Evolutionary conservation across 53 echinoderm and acorn worm species (phyloP).

Genomic region (Holothuria leucospilota): DNA sequence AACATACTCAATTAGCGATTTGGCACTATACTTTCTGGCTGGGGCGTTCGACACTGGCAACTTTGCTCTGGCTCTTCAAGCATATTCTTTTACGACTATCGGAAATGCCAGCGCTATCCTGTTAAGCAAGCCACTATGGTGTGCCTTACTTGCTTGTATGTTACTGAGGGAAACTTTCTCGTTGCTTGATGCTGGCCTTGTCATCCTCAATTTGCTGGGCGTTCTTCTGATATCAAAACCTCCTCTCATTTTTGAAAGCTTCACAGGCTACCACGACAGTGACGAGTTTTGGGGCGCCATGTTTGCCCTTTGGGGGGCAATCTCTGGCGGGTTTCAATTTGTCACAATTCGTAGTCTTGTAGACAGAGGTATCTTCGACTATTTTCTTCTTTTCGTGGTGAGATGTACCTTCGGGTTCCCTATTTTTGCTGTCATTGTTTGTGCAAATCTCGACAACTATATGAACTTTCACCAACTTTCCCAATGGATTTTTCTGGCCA

Average conservation of each 20-base stretch:
- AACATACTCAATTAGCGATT: neutral
- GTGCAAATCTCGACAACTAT: neutral
- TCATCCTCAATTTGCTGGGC: neutral
- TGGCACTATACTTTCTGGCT: neutral
- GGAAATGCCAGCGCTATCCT: constrained; percentile 33
- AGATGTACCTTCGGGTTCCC: constrained; percentile 26
- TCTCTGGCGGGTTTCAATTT: constrained; percentile 1
- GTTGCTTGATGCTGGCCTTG: neutral
- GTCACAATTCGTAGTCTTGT: constrained; percentile 12
- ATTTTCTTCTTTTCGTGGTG: constrained; percentile 17
- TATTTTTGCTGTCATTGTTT: neutral
- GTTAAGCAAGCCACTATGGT: constrained; percentile 30
- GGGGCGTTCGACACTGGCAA: constrained; percentile 8
- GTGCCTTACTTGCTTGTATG: constrained; percentile 8
- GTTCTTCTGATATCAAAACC: constrained; percentile 11
- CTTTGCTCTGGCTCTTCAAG: neutral
- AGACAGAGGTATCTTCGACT: neutral
- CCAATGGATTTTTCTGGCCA: neutral
- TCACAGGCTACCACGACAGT: too few species aligned
- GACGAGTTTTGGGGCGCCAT: neutral
- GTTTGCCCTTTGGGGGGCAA: neutral
- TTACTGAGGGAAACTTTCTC: constrained; percentile 18
- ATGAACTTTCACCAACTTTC: neutral
- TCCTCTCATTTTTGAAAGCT: neutral
- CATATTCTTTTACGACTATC: constrained; percentile 17